Base-by-base conservation (phyloP, 2,113 vertebrate genomes). In the Callaeas wilsoni region DNA sequence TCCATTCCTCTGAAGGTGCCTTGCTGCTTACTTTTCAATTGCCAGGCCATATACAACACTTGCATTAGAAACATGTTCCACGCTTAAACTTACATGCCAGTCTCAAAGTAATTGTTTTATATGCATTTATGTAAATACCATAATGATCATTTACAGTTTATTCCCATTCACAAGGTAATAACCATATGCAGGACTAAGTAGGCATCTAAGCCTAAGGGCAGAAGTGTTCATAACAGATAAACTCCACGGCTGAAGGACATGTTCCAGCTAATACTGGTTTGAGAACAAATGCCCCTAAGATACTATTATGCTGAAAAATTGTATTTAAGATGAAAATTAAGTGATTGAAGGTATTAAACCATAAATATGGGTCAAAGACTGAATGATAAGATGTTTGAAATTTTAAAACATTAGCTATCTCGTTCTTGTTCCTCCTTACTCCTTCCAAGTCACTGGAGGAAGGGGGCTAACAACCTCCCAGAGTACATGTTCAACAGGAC, bases 171-270 rank as follows among this genome's bases (percentile, higher is more conserved):
- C 59, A 90, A 91, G 84, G 92, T 89, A 97, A 96, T 87, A 97
- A 94, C 92, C 84, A 30, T 70, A 92, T 67, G 75, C 77, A 83
- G 81, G 79, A 94, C 92, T 96, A 95, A 97, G 93, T 11, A 95
- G 47, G 63, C 73, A 88, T 90, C 87, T 91, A 91, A 96, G 92
- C 94, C 97, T 71, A 88, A 75, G 73, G 96, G 93, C 90, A 91
- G 94, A 93, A 94, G 89, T 97, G 97, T 96, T 97, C 87, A 13
- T 62, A 86, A 89, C 73, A 92, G 97, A 97, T 97, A 97, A 97
- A 97, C 77, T 91, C 78, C 50, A 74, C 76, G 74, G 84, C 94
- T 92, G 87, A 95, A 88, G 89, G 82, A 83, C 73, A 77, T 33
- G 67, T 95, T 97, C 95, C 23, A 56, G 86, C n/a, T 94, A 95